phyloP scores from a whole-genome alignment of 2,888 invertebrate species.

The Folsomia candida region DNA sequence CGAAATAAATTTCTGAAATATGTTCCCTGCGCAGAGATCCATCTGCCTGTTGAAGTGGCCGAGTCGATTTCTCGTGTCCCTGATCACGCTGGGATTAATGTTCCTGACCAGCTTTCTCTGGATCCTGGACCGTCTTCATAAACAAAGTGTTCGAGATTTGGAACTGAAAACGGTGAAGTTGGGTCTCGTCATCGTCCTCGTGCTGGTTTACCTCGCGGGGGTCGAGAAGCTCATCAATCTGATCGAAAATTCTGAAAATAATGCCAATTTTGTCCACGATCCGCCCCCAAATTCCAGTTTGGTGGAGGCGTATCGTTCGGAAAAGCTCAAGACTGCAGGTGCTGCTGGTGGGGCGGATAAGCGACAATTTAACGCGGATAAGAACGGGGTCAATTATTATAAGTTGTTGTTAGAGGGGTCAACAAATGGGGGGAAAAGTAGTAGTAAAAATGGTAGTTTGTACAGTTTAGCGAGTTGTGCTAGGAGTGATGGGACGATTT shows the following conservation, averaged over 20 bases:
- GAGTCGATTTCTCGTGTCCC: constrained; percentile 30
- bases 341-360: neutral
- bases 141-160: constrained; percentile 31
- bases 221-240: constrained; percentile 30
- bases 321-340: constrained; percentile 19
- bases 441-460: too few species aligned
- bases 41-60: constrained; percentile 37
- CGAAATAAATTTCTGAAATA: neutral
- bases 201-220: constrained; percentile 31
- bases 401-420: constrained; percentile 33
- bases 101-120: constrained; percentile 32
- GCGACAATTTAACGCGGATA: constrained; percentile 33
- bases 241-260: constrained; percentile 24
- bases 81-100: constrained; percentile 36
- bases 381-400: constrained; percentile 38
- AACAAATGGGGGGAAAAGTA: too few species aligned
- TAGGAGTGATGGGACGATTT: too few species aligned
- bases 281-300: constrained; percentile 27
- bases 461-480: too few species aligned
- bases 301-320: constrained; percentile 24
- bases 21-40: constrained; percentile 26
- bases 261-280: constrained; percentile 25
- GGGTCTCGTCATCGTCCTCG: constrained; percentile 29
- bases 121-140: constrained; percentile 34
- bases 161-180: constrained; percentile 38